These are phyloP conservation scores for Dipodomys merriami DNA, from an alignment of 2,113 vertebrate species.

Conservation along the genomic window DNA sequence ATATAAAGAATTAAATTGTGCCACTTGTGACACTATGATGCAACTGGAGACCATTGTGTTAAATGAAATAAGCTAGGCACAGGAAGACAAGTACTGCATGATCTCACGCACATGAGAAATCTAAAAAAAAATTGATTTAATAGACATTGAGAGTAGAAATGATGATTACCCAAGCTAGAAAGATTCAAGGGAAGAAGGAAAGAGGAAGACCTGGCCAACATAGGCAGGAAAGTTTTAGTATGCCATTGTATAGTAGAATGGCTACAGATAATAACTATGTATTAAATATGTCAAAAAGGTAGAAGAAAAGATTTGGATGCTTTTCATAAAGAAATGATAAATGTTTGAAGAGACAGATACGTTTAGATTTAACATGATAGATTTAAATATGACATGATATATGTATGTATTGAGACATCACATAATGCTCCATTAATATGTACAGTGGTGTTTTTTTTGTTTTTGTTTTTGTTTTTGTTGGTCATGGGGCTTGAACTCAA, in stretches of 20 bases:
- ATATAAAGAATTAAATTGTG: not conserved
- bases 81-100: not conserved
- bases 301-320: not conserved
- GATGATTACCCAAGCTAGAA: not conserved
- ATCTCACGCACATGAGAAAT: not conserved
- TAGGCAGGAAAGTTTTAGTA: not conserved
- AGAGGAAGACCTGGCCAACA: not conserved
- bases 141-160: not conserved
- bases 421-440: not conserved
- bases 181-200: too few relatives aligned
- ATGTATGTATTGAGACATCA: not conserved
- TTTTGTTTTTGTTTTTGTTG: too few relatives aligned
- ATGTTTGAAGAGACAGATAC: not conserved
- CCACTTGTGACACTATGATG: not conserved
- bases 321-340: not conserved
- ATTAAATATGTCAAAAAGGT: not conserved
- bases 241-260: not conserved
- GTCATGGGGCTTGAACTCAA: too few relatives aligned
- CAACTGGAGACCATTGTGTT: not conserved
- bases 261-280: not conserved
- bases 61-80: not conserved
- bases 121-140: not conserved
- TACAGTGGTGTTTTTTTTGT: too few relatives aligned
- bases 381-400: not conserved
- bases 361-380: not conserved